These are phyloP conservation scores for Agonopterix arenella DNA, from an alignment of 2,888 invertebrate genomes.

Conservation along the genomic window DNA sequence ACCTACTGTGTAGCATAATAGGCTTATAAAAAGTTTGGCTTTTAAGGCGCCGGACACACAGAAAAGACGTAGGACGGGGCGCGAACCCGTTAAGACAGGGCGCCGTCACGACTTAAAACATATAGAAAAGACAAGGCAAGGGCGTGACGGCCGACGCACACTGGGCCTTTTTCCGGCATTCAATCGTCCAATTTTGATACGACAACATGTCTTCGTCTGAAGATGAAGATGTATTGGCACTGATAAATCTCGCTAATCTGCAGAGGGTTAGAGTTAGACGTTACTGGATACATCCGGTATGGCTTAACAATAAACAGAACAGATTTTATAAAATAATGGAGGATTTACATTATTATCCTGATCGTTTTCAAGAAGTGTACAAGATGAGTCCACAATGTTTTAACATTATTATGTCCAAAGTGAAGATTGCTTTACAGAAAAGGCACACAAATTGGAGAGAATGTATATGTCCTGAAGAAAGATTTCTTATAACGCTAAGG, in stretches of 20 bases:
- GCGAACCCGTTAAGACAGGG: no score
- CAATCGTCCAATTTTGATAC: no score
- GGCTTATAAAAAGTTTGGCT: no score
- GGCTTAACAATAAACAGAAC: slow-evolving; percentile 5
- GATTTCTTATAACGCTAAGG: slow-evolving; percentile 3
- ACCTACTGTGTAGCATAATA: no score
- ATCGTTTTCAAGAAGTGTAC: slow-evolving; percentile 15
- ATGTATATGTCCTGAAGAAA: slow-evolving; percentile 1
- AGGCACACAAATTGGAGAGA: slow-evolving; percentile 11
- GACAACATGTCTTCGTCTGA: slow-evolving; percentile 4
- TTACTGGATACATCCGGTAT: slow-evolving; percentile 14
- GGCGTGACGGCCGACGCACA: no score
- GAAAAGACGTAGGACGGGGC: no score
- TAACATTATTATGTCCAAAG: slow-evolving; percentile 14
- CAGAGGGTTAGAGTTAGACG: slow-evolving; percentile 11
- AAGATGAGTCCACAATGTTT: slow-evolving; percentile 16
- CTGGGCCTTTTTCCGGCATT: no score
- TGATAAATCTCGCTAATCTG: slow-evolving; percentile 14
- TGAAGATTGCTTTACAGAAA: slow-evolving; percentile 14
- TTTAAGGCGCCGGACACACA: background rate
- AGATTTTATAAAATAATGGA: slow-evolving; percentile 12
- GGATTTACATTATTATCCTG: slow-evolving; percentile 10
- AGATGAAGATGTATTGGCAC: slow-evolving; percentile 13
- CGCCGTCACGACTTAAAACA: no score
- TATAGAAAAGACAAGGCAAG: no score